These are phyloP conservation scores for Antheraea pernyi DNA, from an alignment of 1,140 invertebrate genomes.

Conservation along the genomic window DNA sequence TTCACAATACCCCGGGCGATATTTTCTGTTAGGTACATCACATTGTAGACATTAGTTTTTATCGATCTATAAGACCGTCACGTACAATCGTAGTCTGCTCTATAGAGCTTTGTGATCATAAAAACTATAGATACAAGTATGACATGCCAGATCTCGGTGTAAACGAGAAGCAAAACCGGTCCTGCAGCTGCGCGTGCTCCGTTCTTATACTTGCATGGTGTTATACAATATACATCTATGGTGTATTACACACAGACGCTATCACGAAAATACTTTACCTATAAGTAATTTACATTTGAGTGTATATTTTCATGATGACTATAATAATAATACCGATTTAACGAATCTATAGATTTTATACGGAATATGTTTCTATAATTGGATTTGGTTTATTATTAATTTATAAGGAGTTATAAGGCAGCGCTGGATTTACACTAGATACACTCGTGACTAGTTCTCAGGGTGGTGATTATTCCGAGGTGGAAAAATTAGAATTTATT, in stretches of 20 bases:
- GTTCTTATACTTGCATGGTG: slow-evolving; percentile 22
- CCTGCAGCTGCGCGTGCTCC: slow-evolving; percentile 63
- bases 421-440: too few relatives aligned
- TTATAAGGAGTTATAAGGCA: too few relatives aligned
- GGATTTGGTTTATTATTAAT: too few relatives aligned
- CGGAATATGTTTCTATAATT: too few relatives aligned
- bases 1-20: neutral
- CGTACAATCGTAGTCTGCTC: slow-evolving; percentile 11
- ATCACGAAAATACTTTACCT: neutral
- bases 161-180: slow-evolving; percentile 52
- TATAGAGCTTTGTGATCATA: neutral
- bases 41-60: neutral
- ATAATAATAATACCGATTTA: neutral
- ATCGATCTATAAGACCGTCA: slow-evolving; percentile 6
- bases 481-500: too few relatives aligned
- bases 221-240: slow-evolving; percentile 19
- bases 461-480: too few relatives aligned
- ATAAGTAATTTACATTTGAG: neutral
- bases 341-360: too few relatives aligned
- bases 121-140: slow-evolving; percentile 22
- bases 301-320: neutral
- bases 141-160: slow-evolving; percentile 34
- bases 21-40: neutral
- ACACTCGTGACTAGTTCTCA: too few relatives aligned
- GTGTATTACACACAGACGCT: slow-evolving; percentile 10